Evolutionary conservation across 2,113 vertebrate species (phyloP).

Genomic region (Scatophagus argus): DNA sequence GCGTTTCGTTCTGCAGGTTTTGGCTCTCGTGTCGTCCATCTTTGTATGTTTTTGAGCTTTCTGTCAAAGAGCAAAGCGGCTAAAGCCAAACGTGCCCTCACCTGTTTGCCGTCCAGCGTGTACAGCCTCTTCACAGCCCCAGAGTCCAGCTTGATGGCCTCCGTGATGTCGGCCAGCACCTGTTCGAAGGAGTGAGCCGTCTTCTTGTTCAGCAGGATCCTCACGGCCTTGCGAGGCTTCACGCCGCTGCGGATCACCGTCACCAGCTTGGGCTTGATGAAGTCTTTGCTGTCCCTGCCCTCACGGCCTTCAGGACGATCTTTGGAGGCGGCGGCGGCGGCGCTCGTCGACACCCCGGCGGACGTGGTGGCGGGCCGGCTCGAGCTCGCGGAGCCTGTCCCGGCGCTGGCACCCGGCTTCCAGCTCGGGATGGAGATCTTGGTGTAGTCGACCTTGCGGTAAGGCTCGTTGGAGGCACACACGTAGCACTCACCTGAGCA

Average conservation of each 20-base stretch:
- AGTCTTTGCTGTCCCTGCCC: slow-evolving; percentile 73
- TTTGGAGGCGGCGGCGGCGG: not conserved
- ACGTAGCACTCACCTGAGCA: slow-evolving; percentile 74
- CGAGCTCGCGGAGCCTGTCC: not conserved
- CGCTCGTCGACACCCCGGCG: slow-evolving; percentile 34
- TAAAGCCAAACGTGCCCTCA: not conserved
- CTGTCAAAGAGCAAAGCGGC: not conserved
- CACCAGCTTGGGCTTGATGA: slow-evolving; percentile 81
- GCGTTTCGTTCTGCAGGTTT: no score
- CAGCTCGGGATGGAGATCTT: slow-evolving; percentile 77
- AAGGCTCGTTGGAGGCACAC: slow-evolving; percentile 77
- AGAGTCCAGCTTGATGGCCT: slow-evolving; percentile 81
- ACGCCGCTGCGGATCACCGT: slow-evolving; percentile 81
- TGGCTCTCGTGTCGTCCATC: no score
- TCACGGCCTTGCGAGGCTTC: slow-evolving; percentile 76
- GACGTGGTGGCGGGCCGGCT: slow-evolving; percentile 25
- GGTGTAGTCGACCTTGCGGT: slow-evolving; percentile 76
- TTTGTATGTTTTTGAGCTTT: no score
- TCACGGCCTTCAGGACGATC: slow-evolving; percentile 55
- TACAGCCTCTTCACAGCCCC: slow-evolving; percentile 76
- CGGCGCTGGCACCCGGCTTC: slow-evolving; percentile 68
- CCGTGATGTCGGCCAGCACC: slow-evolving; percentile 77
- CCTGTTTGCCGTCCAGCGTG: slow-evolving; percentile 80
- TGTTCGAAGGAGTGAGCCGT: slow-evolving; percentile 76
- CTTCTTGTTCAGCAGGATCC: slow-evolving; percentile 81